These are phyloP conservation scores for Numida meleagris DNA, from an alignment of 2,113 vertebrate species.

Conservation along the genomic window DNA sequence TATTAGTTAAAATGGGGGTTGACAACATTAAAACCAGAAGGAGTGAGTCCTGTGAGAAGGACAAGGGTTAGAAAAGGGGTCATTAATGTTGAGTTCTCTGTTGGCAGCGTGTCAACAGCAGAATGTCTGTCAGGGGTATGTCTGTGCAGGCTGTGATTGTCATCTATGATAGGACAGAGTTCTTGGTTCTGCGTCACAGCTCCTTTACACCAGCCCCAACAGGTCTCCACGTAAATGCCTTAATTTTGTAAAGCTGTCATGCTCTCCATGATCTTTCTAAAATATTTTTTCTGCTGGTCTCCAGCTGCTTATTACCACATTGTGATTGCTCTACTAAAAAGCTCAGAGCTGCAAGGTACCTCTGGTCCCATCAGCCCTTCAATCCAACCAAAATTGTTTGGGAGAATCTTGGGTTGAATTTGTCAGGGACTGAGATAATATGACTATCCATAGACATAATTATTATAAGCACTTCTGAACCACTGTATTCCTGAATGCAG, in stretches of 20 bases:
- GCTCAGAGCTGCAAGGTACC: background rate
- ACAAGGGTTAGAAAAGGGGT: background rate
- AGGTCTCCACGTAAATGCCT: background rate
- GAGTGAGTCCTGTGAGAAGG: background rate
- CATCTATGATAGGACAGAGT: fast-evolving
- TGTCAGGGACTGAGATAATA: background rate
- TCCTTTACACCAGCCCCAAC: background rate
- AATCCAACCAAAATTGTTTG: background rate
- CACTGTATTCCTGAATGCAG: background rate
- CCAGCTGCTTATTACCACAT: fast-evolving
- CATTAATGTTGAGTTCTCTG: background rate
- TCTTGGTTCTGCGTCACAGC: background rate
- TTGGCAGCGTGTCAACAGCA: background rate
- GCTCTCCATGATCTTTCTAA: fast-evolving
- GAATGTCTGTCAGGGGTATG: background rate
- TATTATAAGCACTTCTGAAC: background rate
- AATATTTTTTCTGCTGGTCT: background rate
- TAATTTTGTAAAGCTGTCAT: background rate
- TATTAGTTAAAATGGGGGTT: background rate
- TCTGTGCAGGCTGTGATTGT: background rate
- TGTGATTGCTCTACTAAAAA: fast-evolving
- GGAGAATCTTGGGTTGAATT: background rate
- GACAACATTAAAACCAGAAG: background rate
- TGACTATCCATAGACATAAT: too few species aligned
- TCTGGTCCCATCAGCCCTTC: background rate